phyloP scores from a whole-genome alignment of 2,888 invertebrate species.

The Heliconius aoede region DNA sequence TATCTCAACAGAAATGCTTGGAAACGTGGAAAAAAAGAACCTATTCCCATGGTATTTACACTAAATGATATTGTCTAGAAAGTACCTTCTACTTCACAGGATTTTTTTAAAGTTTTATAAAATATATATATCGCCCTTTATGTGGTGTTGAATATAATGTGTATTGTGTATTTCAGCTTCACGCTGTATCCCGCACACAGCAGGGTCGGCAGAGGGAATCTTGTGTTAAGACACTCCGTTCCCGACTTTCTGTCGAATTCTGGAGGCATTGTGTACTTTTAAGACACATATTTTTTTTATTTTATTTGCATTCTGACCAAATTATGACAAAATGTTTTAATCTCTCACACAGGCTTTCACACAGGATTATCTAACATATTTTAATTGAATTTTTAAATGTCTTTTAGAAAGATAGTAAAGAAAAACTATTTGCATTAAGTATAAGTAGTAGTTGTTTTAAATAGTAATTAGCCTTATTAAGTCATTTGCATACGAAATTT shows the following conservation, averaged over 20 bases:
- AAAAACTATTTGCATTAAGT: too few relatives aligned
- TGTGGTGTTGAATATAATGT: neutral
- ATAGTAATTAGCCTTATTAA: constrained; percentile 16
- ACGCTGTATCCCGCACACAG: too few relatives aligned
- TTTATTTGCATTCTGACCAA: neutral
- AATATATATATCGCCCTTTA: neutral
- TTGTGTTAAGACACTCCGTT: too few relatives aligned
- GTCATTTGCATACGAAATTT: constrained; percentile 22
- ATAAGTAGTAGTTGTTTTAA: neutral
- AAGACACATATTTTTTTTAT: neutral
- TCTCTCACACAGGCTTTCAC: neutral
- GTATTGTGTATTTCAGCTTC: too few relatives aligned
- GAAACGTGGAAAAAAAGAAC: constrained; percentile 56
- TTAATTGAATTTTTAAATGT: too few relatives aligned
- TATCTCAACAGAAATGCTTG: constrained; percentile 48
- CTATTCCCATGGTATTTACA: constrained; percentile 55
- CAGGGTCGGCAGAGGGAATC: too few relatives aligned
- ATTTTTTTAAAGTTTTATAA: constrained; percentile 6
- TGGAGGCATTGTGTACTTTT: too few relatives aligned
- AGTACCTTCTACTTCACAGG: constrained; percentile 18
- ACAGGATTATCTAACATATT: neutral
- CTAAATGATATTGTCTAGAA: constrained; percentile 54
- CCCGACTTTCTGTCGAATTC: too few relatives aligned
- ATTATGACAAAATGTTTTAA: neutral
- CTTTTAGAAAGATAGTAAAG: too few relatives aligned